Percentiles rank a stretch among this genome's conserved stretches.
phyloP scores from a whole-genome alignment of 2,797 vertebrate species.

The Paratrypauchen microcephalus region DNA sequence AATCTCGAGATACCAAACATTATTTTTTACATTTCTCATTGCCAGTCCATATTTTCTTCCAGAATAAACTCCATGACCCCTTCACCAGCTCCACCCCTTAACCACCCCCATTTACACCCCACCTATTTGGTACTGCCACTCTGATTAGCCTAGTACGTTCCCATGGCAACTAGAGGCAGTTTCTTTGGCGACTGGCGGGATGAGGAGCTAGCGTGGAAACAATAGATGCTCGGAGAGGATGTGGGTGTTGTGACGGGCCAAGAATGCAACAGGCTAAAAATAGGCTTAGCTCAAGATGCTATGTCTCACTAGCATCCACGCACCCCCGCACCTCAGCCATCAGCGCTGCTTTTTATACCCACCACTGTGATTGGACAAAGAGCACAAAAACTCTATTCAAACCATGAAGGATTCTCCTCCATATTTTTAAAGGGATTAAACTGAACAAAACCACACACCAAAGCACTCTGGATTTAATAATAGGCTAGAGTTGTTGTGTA shows the following conservation, averaged over 20 bases:
- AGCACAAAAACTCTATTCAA: slow-evolving; percentile 13
- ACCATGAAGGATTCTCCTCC: slow-evolving; percentile 3
- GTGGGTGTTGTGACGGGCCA: slow-evolving; percentile 44
- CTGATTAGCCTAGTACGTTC: slow-evolving; percentile 71
- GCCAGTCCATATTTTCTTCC: too few species aligned
- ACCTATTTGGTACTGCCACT: slow-evolving; percentile 43
- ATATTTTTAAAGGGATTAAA: slow-evolving; percentile 7
- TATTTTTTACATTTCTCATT: too few species aligned
- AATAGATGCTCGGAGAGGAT: slow-evolving; percentile 58
- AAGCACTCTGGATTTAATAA: slow-evolving; percentile 4
- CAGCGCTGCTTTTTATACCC: slow-evolving; percentile 14
- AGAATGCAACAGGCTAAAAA: slow-evolving; percentile 62
- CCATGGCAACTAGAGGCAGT: slow-evolving; percentile 79
- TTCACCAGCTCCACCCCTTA: neutral
- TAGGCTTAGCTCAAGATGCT: slow-evolving; percentile 52
- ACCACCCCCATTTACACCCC: slow-evolving; percentile 28
- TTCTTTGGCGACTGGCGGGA: slow-evolving; percentile 79
- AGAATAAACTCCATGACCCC: too few species aligned
- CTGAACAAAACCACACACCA: neutral
- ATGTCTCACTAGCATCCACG: slow-evolving; percentile 15
- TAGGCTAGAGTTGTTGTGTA: neutral
- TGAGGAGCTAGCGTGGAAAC: slow-evolving; percentile 69
- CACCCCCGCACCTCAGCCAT: slow-evolving; percentile 26
- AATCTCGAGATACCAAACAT: too few species aligned
- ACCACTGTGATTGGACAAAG: slow-evolving; percentile 15